phyloP scores from a whole-genome alignment of 2,113 vertebrate genomes.

The Andinoacara biseriatus region DNA sequence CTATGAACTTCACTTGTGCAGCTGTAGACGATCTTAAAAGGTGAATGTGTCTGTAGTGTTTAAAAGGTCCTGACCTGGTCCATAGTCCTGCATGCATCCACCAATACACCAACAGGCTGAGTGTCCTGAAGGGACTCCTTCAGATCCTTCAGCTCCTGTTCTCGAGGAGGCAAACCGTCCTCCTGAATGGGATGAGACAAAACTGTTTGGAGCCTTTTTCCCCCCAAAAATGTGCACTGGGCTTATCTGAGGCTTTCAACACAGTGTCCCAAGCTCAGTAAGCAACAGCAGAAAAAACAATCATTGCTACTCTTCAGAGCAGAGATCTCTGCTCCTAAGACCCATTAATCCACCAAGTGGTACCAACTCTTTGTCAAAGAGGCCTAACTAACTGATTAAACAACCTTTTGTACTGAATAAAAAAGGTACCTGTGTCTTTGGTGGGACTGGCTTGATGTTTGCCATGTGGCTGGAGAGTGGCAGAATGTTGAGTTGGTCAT shows the following conservation, averaged over 20 bases:
- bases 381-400: not conserved
- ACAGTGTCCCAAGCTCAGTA: not conserved
- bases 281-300: not conserved
- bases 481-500: conserved; percentile 94
- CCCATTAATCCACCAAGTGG: too few relatives aligned
- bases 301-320: not conserved
- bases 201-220: not conserved
- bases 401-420: not conserved
- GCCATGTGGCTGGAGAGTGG: conserved; percentile 91
- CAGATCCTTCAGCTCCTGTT: conserved; percentile 89
- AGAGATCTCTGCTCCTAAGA: not conserved
- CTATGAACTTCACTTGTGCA: not conserved
- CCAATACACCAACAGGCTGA: conserved; percentile 92
- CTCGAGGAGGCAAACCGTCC: conserved; percentile 81
- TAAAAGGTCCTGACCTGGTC: conserved; percentile 86
- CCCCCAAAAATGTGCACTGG: not conserved
- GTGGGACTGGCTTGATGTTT: conserved; percentile 88
- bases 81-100: conserved; percentile 92
- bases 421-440: conserved; percentile 83
- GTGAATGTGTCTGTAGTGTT: not conserved
- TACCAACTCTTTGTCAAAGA: not conserved
- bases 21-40: not conserved
- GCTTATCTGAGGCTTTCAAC: not conserved
- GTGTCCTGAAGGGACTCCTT: conserved; percentile 96
- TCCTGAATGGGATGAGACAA: conserved; percentile 76